These are phyloP conservation scores for Semnopithecus entellus DNA, from an alignment of 2,113 vertebrate species.

Conservation along the genomic window DNA sequence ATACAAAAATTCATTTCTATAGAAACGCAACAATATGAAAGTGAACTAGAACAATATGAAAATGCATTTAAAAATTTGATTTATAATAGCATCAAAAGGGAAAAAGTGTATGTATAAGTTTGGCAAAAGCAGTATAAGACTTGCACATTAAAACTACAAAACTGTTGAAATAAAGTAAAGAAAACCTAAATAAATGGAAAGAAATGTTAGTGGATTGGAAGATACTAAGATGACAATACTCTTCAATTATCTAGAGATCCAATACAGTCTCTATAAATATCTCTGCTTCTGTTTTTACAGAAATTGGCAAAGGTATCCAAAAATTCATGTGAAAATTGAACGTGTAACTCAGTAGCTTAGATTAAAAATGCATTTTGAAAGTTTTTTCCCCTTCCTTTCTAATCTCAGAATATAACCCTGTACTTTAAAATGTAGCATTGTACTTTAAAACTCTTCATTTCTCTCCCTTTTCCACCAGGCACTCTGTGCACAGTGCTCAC, in stretches of 20 bases:
- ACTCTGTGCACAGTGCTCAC: too few relatives aligned
- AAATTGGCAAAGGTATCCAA: not conserved
- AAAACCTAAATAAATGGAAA: not conserved
- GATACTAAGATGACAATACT: not conserved
- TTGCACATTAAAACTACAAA: not conserved
- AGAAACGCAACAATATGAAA: too few relatives aligned
- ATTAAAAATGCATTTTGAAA: too few relatives aligned
- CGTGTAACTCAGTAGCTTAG: too few relatives aligned
- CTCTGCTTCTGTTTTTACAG: not conserved
- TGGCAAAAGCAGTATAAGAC: not conserved
- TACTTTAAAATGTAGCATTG: too few relatives aligned
- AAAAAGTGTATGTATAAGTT: not conserved
- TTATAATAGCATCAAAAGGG: not conserved
- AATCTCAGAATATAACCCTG: too few relatives aligned
- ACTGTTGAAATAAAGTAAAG: not conserved
- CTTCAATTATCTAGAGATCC: not conserved
- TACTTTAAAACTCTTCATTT: too few relatives aligned
- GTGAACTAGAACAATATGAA: not conserved
- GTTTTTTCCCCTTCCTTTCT: too few relatives aligned
- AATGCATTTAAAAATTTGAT: not conserved
- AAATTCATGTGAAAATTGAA: not conserved
- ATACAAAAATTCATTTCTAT: not conserved
- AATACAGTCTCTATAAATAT: not conserved
- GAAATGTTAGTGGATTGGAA: not conserved
- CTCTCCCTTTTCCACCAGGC: too few relatives aligned